Evolutionary conservation across 2,113 vertebrate species (phyloP), one percentile per base, ranked within the genome.

Genomic region (Phalacrocorax aristotelis): DNA sequence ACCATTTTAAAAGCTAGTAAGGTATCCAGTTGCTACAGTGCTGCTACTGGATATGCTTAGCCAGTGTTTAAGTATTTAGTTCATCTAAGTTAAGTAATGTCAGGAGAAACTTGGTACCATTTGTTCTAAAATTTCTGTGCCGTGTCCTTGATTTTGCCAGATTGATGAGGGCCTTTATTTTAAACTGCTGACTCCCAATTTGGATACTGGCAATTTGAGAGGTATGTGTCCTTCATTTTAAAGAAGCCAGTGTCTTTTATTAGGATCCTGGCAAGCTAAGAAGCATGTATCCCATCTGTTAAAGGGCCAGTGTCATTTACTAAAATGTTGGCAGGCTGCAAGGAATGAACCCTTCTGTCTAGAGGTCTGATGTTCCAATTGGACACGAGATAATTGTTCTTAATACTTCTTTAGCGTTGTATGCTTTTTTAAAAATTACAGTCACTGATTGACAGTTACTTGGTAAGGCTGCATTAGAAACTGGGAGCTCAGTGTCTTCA

Each of bases 211-310:
- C 97, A 97, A 97, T 98, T 95, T 97, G 96, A 98, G 97, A 98
- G 97, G 95, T 94, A 82, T 95, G 93, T 96, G 97, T 98, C 97
- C 97, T 98, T 98, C 97, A 91, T 97, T 98, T 97, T 97, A 96
- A 95, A 97, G 97, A 98, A 97, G 96, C 95, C 95, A 83, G 90
- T 97, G 95, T 97, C 97, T 98, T 98, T 98, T 98, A 98, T 98
- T 98, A 98, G 97, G 96, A 97, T 96, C 93, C 98, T 98, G 96
- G 97, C 98, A 98, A 97, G 95, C 97, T 95, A 89, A 95, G 83
- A 97, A 97, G 96, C 91, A 94, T 97, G 96, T 94, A 77, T 91
- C 72, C 97, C 98, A 98, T 98, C 98, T 98, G 98, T 97, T 97
- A 97, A 97, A 97, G 97, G 96, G 87, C 97, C 83, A 49, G 92